Evolutionary conservation across 2,888 invertebrate species (phyloP).

Genomic region (Netelia inedita): DNA sequence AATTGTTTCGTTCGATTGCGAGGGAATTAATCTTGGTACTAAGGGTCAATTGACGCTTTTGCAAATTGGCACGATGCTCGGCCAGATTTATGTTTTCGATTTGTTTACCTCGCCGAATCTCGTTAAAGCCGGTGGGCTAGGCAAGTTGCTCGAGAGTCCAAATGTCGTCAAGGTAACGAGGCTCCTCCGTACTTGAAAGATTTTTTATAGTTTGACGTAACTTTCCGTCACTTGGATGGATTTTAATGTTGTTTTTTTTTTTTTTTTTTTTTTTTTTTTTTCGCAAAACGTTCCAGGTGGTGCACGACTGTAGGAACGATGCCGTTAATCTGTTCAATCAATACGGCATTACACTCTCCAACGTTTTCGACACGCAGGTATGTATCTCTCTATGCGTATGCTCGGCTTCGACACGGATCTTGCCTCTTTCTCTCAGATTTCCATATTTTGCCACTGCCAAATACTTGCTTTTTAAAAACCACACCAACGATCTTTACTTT

Average conservation of each 20-base stretch:
- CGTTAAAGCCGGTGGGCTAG: constrained; percentile 92
- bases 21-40: constrained; percentile 96
- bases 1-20: constrained; percentile 95
- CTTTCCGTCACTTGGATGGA: too few species aligned
- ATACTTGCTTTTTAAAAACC: not conserved
- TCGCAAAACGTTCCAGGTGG: too few species aligned
- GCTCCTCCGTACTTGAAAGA: constrained; percentile 54
- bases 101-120: constrained; percentile 93
- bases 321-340: constrained; percentile 95
- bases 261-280: too few species aligned
- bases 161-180: constrained; percentile 93
- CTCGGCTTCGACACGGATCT: not conserved
- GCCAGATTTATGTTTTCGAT: constrained; percentile 95
- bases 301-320: constrained; percentile 97
- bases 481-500: too few species aligned
- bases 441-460: not conserved
- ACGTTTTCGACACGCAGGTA: constrained; percentile 96
- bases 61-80: constrained; percentile 93
- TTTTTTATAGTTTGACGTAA: too few species aligned
- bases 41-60: constrained; percentile 95
- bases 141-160: constrained; percentile 92
- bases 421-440: constrained; percentile 7
- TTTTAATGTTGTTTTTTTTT: too few species aligned
- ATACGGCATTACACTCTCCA: constrained; percentile 92
- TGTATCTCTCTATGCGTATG: constrained; percentile 32